Evolutionary conservation across 2,113 vertebrate species (phyloP), one percentile per base, ranked within the genome.

Genomic region (Platichthys stellatus): DNA sequence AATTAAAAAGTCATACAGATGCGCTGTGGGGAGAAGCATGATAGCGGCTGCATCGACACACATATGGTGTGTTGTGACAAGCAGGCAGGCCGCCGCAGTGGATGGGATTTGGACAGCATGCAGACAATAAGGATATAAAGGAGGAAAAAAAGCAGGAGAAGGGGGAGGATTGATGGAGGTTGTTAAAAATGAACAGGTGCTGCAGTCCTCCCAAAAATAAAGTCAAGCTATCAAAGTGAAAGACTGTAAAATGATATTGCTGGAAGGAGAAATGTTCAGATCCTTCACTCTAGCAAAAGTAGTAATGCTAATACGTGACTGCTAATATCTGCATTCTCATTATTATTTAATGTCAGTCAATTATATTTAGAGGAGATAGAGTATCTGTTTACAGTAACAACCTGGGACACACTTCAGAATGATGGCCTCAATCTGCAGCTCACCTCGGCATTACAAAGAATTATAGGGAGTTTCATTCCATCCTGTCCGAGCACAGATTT

Each of bases 1-100:
- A 88, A 87, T 87, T 86, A 89, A 83, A 86, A 79, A 75, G 71
- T 72, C 74, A 67, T 86, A 76, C 81, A 87, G 82, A 90, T 71
- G 79, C 40, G 57, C 78, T 78, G 76, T 4, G 45, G 78, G 68
- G 69, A 82, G 76, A 72, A 45, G 63, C 58, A 70, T 1, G 62
- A 76, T 72, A 51, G 76, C 0, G 21, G 58, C 31, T 12, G 45
- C 43, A 71, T 62, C 21, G 81, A 86, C n/a, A 77, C 68, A 69
- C 86, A 90, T 86, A 89, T 85, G 82, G 82, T 59, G 78, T 9
- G 20, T 67, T 56, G 40, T 85, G 84, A 84, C 80, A 84, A 71
- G 67, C 74, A 79, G 69, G 61, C 18, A 61, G 66, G 45, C 45
- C 23, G 20, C 15, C 26, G 8, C 59, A 66, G 64, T 66, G 24